Percentiles rank a stretch among this genome's conserved stretches.
Conservation (phyloP, 2,113 vertebrate genomes). For the Dryoscopus gambensis region DNA sequence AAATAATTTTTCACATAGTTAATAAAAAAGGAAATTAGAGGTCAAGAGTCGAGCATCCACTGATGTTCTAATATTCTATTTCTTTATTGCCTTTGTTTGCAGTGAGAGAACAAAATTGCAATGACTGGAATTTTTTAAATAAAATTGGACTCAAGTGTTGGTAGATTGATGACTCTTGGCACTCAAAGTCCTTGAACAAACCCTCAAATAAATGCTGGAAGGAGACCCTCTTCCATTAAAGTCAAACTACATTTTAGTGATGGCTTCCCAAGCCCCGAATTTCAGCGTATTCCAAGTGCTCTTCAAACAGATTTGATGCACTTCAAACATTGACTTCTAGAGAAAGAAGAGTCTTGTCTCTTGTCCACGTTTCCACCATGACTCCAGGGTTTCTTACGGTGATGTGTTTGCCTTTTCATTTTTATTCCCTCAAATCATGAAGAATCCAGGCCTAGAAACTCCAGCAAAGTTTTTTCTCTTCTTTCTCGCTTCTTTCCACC, state of each 20-base stretch:
- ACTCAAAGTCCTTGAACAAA: not conserved
- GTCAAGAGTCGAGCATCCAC: not conserved
- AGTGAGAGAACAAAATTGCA: not conserved
- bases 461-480: not conserved
- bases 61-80: not conserved
- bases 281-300: not conserved
- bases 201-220: not conserved
- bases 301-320: not conserved
- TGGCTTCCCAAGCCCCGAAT: not conserved
- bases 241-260: not conserved
- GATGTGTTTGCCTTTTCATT: not conserved
- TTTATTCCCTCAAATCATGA: not conserved
- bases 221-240: not conserved
- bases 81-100: not conserved
- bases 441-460: not conserved
- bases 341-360: not conserved
- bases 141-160: not conserved
- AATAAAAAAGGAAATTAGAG: not conserved
- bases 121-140: not conserved
- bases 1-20: not conserved
- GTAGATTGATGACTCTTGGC: not conserved
- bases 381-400: not conserved
- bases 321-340: not conserved
- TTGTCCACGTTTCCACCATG: not conserved
- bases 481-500: not conserved